phyloP scores from a whole-genome alignment of 2,797 vertebrate genomes.

The Hippopotamyrus pictus region DNA sequence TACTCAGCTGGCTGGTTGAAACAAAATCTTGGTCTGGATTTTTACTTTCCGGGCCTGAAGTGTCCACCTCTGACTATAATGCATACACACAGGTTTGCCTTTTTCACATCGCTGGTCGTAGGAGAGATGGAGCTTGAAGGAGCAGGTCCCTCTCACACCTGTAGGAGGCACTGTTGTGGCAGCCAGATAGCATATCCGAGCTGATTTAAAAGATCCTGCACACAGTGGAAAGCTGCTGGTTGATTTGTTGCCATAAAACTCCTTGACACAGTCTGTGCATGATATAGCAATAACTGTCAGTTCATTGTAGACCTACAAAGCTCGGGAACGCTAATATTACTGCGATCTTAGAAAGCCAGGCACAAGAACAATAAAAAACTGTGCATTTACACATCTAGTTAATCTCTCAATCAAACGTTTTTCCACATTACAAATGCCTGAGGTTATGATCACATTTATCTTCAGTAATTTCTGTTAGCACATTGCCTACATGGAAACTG shows the following conservation, averaged over 20 bases:
- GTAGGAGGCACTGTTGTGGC: not conserved
- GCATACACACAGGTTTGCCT: not conserved
- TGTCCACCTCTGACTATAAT: too few relatives aligned
- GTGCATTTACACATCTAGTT: not conserved
- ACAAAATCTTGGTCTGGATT: too few relatives aligned
- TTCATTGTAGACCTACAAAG: not conserved
- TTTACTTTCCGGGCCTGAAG: too few relatives aligned
- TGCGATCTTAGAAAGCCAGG: not conserved
- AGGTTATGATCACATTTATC: not conserved
- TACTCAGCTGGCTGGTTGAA: too few relatives aligned
- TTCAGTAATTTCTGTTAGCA: not conserved
- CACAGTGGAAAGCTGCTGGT: not conserved
- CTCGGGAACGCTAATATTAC: not conserved
- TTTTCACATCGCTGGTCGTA: not conserved
- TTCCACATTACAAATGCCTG: not conserved
- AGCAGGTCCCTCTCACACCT: not conserved
- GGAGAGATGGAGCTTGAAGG: not conserved
- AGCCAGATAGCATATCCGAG: not conserved
- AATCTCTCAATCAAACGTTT: not conserved
- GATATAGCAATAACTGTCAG: not conserved
- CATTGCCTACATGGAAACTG: not conserved
- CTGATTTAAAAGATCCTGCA: not conserved
- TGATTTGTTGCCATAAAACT: not conserved
- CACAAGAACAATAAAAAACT: not conserved
- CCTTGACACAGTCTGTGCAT: not conserved